A percentile compares a stretch with the other conserved stretches of the same genome.
Conservation (phyloP, 2,888 invertebrate genomes). For the Eulithis testata region DNA sequence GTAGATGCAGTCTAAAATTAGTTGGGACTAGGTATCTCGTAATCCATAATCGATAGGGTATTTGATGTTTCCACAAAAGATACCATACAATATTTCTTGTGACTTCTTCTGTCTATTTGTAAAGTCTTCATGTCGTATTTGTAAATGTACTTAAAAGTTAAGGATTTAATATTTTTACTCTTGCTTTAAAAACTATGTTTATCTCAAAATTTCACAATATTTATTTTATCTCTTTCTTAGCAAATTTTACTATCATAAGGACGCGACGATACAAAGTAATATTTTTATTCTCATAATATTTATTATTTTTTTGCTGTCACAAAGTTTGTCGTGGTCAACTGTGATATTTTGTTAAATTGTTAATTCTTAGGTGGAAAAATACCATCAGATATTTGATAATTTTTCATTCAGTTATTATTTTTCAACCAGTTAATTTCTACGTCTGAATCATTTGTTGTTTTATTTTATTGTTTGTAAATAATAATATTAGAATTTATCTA, state of each 20-base stretch:
- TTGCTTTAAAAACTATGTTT: slow-evolving; percentile 50
- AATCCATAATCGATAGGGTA: slow-evolving; percentile 59
- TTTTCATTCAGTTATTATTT: slow-evolving; percentile 59
- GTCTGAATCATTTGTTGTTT: slow-evolving; percentile 64
- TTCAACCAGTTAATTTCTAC: not conserved
- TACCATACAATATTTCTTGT: slow-evolving; percentile 69
- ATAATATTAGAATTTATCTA: slow-evolving; percentile 53
- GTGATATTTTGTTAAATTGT: slow-evolving; percentile 85
- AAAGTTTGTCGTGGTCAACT: slow-evolving; percentile 79
- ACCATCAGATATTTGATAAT: slow-evolving; percentile 63
- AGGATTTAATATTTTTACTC: slow-evolving; percentile 58
- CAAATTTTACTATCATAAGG: slow-evolving; percentile 32
- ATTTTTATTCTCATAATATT: slow-evolving; percentile 18
- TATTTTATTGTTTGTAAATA: slow-evolving; percentile 81
- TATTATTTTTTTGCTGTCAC: slow-evolving; percentile 68
- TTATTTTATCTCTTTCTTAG: slow-evolving; percentile 3
- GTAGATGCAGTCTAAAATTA: slow-evolving; percentile 57
- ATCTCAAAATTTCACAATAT: slow-evolving; percentile 40
- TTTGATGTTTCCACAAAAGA: slow-evolving; percentile 65
- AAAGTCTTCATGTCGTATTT: slow-evolving; percentile 60
- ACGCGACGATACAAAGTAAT: slow-evolving; percentile 48
- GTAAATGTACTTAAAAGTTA: slow-evolving; percentile 81
- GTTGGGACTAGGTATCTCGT: slow-evolving; percentile 50
- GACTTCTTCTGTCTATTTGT: slow-evolving; percentile 70
- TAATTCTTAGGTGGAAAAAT: slow-evolving; percentile 72